Evolutionary conservation across 2,888 invertebrate genomes (phyloP).

Genomic region (Drosophila antonietae): DNA sequence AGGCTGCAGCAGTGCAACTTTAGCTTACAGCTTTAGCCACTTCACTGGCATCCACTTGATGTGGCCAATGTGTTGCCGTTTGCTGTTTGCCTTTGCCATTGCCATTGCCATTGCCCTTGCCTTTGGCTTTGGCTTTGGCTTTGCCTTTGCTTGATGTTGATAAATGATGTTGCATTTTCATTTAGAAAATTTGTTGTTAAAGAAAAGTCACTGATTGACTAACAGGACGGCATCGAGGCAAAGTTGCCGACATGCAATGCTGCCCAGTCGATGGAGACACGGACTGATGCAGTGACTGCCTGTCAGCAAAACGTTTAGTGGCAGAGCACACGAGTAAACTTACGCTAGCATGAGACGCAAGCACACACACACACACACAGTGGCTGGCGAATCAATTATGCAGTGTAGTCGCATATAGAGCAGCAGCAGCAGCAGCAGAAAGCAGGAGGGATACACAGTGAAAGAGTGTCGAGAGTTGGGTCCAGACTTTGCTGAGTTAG

Average conservation of each 20-base stretch:
- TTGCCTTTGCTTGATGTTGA: constrained; percentile 68
- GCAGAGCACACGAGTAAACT: constrained; percentile 50
- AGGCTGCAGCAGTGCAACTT: constrained; percentile 36
- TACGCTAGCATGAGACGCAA: constrained; percentile 5
- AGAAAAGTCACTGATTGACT: constrained; percentile 79
- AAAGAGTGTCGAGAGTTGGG: neutral
- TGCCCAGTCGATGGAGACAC: constrained; percentile 21
- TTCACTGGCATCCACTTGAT: constrained; percentile 59
- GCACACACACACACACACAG: constrained; percentile 20
- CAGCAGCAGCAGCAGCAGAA: constrained; percentile 2
- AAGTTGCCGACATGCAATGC: constrained; percentile 44
- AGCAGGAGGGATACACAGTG: neutral
- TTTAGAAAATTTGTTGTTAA: constrained; percentile 75
- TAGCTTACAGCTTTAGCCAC: constrained; percentile 31
- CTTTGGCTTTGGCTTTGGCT: neutral
- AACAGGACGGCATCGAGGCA: constrained; percentile 61
- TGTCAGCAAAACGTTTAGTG: constrained; percentile 79
- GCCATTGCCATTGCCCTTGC: neutral
- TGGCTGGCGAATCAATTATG: constrained; percentile 76
- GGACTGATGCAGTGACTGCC: constrained; percentile 69
- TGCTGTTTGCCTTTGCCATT: constrained; percentile 21
- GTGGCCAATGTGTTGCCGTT: constrained; percentile 71
- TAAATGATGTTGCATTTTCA: constrained; percentile 80
- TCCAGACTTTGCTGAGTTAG: constrained; percentile 43
- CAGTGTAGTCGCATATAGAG: constrained; percentile 24